A percentile compares a stretch with the other conserved stretches of the same genome.
Conservation (phyloP, 2,888 invertebrate species). For the Stenodera caucasica region DNA sequence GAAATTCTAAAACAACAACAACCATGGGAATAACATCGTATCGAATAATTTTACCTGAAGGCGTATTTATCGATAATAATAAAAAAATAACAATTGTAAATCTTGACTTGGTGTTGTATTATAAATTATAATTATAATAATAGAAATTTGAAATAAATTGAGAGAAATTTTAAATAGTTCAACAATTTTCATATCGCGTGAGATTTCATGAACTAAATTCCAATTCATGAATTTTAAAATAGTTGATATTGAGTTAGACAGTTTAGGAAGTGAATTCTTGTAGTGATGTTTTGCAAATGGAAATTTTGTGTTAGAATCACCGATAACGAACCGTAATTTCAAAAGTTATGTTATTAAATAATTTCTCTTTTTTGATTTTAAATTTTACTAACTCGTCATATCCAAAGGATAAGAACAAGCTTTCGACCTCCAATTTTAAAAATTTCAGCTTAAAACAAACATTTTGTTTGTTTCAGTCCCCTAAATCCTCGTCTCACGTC, state of each 20-base stretch:
- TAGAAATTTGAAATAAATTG: neutral
- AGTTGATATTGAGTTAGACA: neutral
- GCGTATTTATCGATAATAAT: neutral
- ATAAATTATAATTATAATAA: neutral
- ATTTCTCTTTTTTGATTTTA: no score
- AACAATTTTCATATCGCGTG: neutral
- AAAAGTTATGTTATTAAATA: neutral
- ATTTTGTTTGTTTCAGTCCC: no score
- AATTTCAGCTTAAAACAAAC: no score
- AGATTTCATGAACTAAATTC: neutral
- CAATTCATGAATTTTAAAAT: neutral
- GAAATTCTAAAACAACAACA: slow-evolving; percentile 3
- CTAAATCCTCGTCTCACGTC: no score
- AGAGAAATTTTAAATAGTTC: neutral
- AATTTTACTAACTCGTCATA: no score
- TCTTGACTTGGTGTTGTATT: neutral
- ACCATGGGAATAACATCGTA: neutral
- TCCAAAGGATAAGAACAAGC: no score
- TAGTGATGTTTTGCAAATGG: neutral
- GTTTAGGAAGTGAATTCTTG: neutral
- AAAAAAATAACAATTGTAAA: neutral
- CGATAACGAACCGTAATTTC: neutral
- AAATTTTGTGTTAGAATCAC: neutral
- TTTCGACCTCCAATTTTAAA: no score
- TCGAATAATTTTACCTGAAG: neutral